Percentiles rank a stretch among this genome's conserved stretches.
These are phyloP conservation scores for Desmophyllum pertusum DNA, from an alignment of 92 coral and sea anemone species.

Conservation along the genomic window DNA sequence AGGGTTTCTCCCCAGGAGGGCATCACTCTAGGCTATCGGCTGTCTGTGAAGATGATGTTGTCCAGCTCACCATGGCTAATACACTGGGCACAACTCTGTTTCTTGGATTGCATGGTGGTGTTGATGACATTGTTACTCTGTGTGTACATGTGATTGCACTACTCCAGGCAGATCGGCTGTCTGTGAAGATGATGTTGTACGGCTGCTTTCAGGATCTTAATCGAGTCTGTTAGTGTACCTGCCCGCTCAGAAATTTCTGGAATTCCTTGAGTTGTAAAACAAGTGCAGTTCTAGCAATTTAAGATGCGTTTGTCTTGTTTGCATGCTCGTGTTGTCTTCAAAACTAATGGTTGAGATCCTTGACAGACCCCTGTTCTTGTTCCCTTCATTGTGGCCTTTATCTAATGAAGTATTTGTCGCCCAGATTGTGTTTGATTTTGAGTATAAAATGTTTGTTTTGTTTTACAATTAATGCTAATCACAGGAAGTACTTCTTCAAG, in stretches of 20 bases:
- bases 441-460: constrained; percentile 54
- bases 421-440: constrained; percentile 29
- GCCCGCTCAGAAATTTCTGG: background rate
- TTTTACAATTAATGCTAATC: constrained; percentile 67
- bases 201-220: too few relatives aligned
- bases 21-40: background rate
- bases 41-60: background rate
- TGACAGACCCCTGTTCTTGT: background rate
- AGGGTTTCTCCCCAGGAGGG: too few relatives aligned
- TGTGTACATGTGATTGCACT: background rate
- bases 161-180: background rate
- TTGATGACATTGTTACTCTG: background rate
- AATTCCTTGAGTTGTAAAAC: background rate
- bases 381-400: background rate
- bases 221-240: background rate
- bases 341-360: constrained; percentile 7
- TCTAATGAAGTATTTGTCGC: constrained; percentile 7
- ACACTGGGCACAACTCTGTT: background rate
- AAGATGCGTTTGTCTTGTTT: background rate
- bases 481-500: constrained; percentile 66
- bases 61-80: background rate
- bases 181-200: background rate
- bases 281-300: background rate
- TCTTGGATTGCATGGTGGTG: background rate
- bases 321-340: background rate